Percentiles rank a stretch among this genome's conserved stretches.
Conservation (phyloP, 1,140 invertebrate species). For the Stegodyphus dumicola region DNA sequence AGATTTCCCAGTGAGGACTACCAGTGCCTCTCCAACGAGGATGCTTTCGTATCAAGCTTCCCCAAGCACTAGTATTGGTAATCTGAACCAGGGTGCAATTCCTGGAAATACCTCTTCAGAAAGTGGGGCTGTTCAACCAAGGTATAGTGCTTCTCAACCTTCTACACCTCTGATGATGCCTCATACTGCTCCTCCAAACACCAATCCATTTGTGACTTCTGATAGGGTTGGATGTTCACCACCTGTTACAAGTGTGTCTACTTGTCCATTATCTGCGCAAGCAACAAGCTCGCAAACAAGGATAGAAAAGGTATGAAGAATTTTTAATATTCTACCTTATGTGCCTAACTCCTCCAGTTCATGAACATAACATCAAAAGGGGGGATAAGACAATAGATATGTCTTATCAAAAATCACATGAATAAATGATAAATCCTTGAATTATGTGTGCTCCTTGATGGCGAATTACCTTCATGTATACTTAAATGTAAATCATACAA, state of each 20-base stretch:
- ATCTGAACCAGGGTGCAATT: not conserved
- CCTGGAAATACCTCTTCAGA: constrained; percentile 10
- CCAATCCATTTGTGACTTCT: constrained; percentile 50
- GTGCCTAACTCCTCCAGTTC: no score
- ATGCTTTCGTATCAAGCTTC: constrained; percentile 56
- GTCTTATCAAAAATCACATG: no score
- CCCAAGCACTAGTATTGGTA: constrained; percentile 23
- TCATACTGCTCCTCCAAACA: constrained; percentile 45
- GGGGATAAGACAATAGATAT: no score
- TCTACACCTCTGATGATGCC: constrained; percentile 58
- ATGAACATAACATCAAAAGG: no score
- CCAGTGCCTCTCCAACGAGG: constrained; percentile 55
- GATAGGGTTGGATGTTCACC: constrained; percentile 34
- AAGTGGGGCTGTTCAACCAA: not conserved
- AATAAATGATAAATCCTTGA: no score
- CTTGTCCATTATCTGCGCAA: constrained; percentile 4
- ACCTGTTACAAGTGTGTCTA: constrained; percentile 21
- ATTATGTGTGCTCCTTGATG: no score
- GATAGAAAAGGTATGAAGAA: constrained; percentile 32
- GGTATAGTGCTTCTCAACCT: constrained; percentile 51
- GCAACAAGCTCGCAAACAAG: constrained; percentile 25
- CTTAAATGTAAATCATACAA: no score
- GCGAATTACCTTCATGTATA: no score
- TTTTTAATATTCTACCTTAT: no score
- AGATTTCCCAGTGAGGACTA: constrained; percentile 47